Evolutionary conservation across 2,113 vertebrate species (phyloP).

Genomic region (western clawed frog (Xenopus tropicalis)): UCB_Xtro_10.0 CM004444.2:24085501-24086000

Average conservation of each 20-base stretch:
- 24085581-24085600: constrained; percentile 12
- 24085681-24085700: constrained; percentile 30
- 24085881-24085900: constrained; percentile 11
- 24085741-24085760: constrained; percentile 35
- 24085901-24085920: constrained; percentile 4
- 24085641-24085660: constrained; percentile 28
- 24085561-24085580: background rate
- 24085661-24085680: constrained; percentile 44
- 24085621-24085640: constrained; percentile 40
- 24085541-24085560: background rate
- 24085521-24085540: background rate
- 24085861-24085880: constrained; percentile 31
- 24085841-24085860: constrained; percentile 36
- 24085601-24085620: constrained; percentile 31
- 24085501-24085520: no score
- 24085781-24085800: constrained; percentile 33
- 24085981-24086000: background rate
- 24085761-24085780: constrained; percentile 37
- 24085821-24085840: constrained; percentile 39
- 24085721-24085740: constrained; percentile 20
- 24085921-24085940: constrained; percentile 10
- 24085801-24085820: constrained; percentile 40
- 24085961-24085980: background rate
- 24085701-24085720: constrained; percentile 21
- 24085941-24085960: background rate